These are phyloP conservation scores for Oryzaephilus surinamensis DNA, from an alignment of 1,140 invertebrate species.

Conservation along the genomic window DNA sequence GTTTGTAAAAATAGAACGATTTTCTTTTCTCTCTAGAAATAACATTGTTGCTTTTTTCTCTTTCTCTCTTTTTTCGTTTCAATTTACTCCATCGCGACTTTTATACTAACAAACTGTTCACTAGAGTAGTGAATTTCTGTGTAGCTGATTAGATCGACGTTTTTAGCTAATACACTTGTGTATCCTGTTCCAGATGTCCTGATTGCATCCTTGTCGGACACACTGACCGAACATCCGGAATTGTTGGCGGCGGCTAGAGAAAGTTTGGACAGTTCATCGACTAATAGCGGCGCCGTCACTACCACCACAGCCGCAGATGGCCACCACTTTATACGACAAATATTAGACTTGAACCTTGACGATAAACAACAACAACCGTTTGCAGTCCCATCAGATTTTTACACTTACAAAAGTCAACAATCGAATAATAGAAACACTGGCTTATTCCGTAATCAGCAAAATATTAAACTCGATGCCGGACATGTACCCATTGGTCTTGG, in stretches of 20 bases:
- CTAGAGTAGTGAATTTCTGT: too few species aligned
- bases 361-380: slow-evolving; percentile 13
- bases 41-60: too few species aligned
- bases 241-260: slow-evolving; percentile 41
- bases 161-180: not conserved
- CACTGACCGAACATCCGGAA: slow-evolving; percentile 55
- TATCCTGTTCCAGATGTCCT: slow-evolving; percentile 48
- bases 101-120: too few species aligned
- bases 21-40: too few species aligned
- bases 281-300: too few species aligned
- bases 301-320: slow-evolving; percentile 4
- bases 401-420: slow-evolving; percentile 9
- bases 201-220: slow-evolving; percentile 58
- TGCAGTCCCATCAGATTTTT: slow-evolving; percentile 4
- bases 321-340: slow-evolving; percentile 16
- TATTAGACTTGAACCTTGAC: slow-evolving; percentile 17
- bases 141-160: not conserved
- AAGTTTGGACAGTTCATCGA: slow-evolving; percentile 15
- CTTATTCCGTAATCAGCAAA: too few species aligned
- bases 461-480: not conserved
- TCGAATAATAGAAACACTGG: too few species aligned
- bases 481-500: slow-evolving; percentile 5
- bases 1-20: too few species aligned
- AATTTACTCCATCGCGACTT: too few species aligned
- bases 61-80: too few species aligned